Percentiles rank a stretch among this genome's conserved stretches.
phyloP scores from a whole-genome alignment of 2,113 vertebrate species.

The Phalacrocorax aristotelis region DNA sequence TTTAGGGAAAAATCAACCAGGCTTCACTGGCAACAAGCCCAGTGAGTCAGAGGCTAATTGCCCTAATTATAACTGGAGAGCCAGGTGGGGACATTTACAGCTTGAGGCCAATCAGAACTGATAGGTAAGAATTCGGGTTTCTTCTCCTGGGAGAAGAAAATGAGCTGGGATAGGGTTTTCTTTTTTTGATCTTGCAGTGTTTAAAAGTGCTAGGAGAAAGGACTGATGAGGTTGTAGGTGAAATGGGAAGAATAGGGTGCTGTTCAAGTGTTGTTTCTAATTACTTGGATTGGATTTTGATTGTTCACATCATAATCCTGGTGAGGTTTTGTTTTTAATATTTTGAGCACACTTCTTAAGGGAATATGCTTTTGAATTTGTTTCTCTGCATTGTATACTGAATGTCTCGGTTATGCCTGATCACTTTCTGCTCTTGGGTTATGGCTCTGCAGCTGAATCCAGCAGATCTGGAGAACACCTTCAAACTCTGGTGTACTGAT shows the following conservation, averaged over 20 bases:
- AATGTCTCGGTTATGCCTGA: background rate
- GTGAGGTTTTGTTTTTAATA: background rate
- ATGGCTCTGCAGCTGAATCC: background rate
- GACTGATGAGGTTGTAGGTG: background rate
- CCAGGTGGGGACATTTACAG: background rate
- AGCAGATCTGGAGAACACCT: background rate
- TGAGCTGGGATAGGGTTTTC: background rate
- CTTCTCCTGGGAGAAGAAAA: background rate
- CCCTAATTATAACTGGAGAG: background rate
- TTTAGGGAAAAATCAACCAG: background rate
- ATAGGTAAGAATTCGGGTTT: background rate
- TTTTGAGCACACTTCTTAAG: background rate
- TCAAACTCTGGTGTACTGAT: background rate
- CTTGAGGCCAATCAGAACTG: background rate
- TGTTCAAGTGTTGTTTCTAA: background rate
- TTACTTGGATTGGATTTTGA: background rate
- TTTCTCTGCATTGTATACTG: background rate
- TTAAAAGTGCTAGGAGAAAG: background rate
- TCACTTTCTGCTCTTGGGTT: background rate
- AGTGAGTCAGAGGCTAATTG: background rate
- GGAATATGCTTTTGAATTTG: background rate
- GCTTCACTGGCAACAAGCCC: background rate
- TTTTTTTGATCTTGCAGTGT: background rate
- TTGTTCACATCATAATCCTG: background rate
- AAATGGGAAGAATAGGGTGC: rapidly evolving